These are phyloP conservation scores for Pseudachorutes palmiensis DNA, from an alignment of 1,140 invertebrate genomes.

Conservation along the genomic window DNA sequence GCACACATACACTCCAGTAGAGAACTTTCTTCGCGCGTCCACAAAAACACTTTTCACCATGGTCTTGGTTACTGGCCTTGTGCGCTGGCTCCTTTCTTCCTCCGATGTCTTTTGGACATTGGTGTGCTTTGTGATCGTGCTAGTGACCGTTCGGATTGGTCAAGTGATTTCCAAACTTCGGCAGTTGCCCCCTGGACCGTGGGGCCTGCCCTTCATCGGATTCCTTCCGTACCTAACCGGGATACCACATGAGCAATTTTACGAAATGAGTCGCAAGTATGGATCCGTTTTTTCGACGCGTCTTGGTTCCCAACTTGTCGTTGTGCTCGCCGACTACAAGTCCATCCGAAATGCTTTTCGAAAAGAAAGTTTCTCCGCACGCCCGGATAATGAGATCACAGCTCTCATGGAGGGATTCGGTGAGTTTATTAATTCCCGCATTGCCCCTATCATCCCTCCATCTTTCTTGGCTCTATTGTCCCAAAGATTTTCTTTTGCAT, in stretches of 20 bases:
- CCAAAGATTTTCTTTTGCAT: too few relatives aligned
- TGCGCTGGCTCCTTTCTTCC: background rate
- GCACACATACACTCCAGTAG: too few relatives aligned
- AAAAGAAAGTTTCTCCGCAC: constrained; percentile 71
- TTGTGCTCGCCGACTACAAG: constrained; percentile 75
- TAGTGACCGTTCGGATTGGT: constrained; percentile 18
- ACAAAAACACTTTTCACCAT: background rate
- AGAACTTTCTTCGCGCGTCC: too few relatives aligned
- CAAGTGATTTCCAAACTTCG: constrained; percentile 21
- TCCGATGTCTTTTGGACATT: constrained; percentile 23
- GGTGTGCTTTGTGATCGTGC: constrained; percentile 11
- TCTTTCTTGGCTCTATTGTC: too few relatives aligned
- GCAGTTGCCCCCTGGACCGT: constrained; percentile 69
- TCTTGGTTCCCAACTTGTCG: constrained; percentile 68
- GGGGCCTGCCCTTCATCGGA: constrained; percentile 71
- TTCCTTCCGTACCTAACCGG: constrained; percentile 69
- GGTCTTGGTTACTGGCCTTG: background rate
- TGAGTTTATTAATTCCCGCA: constrained; percentile 52
- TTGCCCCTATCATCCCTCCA: too few relatives aligned
- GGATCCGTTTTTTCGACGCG: constrained; percentile 71
- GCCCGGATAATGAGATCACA: constrained; percentile 72
- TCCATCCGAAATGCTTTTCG: constrained; percentile 74
- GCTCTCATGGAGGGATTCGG: constrained; percentile 80
- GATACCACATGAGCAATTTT: constrained; percentile 66
- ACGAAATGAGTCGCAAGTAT: constrained; percentile 63